These are phyloP conservation scores for Noturus placidus DNA, from an alignment of 2,113 vertebrate species.

Conservation along the genomic window DNA sequence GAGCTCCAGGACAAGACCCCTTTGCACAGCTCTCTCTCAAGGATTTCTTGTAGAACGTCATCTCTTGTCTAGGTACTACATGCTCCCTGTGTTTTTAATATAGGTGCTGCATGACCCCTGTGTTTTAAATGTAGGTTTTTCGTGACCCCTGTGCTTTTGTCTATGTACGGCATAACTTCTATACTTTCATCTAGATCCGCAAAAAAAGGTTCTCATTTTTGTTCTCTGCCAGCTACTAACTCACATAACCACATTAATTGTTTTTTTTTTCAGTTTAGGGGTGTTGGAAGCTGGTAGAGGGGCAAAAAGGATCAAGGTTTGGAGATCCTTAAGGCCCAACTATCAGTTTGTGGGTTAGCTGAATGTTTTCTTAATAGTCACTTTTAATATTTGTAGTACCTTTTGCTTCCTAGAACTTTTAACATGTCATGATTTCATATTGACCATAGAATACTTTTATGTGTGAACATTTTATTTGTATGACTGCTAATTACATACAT, in stretches of 20 bases:
- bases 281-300: neutral
- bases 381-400: neutral
- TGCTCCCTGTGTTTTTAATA: constrained; percentile 58
- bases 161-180: neutral
- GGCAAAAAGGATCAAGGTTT: neutral
- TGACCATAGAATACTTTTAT: neutral
- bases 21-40: constrained; percentile 99
- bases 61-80: constrained; percentile 94
- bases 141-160: neutral
- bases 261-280: neutral
- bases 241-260: neutral
- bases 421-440: neutral
- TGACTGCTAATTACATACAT: neutral
- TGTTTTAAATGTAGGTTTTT: neutral
- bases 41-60: constrained; percentile 99
- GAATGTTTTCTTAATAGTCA: neutral
- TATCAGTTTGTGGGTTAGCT: neutral
- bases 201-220: neutral
- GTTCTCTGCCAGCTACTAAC: neutral
- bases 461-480: neutral
- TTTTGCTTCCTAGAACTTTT: neutral
- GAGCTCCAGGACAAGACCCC: constrained; percentile 97
- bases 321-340: neutral
- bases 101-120: constrained; percentile 53
- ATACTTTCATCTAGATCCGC: neutral